phyloP scores from a whole-genome alignment of 2,113 vertebrate genomes.

The Lasiurus borealis region DNA sequence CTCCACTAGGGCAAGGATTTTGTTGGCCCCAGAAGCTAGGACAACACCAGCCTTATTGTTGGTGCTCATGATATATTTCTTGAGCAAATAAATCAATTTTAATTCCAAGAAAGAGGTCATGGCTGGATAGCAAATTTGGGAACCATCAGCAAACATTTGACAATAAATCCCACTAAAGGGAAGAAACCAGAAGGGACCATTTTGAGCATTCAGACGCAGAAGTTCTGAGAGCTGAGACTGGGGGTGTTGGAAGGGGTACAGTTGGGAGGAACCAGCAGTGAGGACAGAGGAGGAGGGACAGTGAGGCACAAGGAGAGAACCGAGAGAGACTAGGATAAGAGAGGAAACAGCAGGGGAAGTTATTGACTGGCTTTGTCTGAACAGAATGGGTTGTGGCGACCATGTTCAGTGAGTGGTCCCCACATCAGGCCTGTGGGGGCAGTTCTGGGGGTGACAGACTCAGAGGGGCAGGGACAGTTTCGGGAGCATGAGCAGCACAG shows the following conservation, averaged over 20 bases:
- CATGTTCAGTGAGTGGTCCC: background rate
- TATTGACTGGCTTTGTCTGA: background rate
- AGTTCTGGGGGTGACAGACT: background rate
- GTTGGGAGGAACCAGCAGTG: background rate
- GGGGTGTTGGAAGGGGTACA: background rate
- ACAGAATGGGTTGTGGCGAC: background rate
- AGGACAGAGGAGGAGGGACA: background rate
- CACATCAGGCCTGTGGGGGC: background rate
- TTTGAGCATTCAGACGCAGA: background rate
- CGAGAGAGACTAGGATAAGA: background rate
- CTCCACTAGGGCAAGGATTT: background rate
- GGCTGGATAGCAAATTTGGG: background rate
- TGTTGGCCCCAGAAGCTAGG: background rate
- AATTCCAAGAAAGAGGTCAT: background rate
- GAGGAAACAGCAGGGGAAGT: background rate
- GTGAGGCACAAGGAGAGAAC: background rate
- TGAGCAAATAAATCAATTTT: background rate
- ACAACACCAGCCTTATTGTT: background rate
- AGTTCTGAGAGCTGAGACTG: background rate
- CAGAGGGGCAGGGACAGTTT: background rate
- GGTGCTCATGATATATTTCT: background rate
- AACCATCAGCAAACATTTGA: background rate
- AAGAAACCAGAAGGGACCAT: background rate
- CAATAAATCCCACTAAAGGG: background rate
- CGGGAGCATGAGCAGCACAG: too few species aligned